These are phyloP conservation scores for Oreotragus oreotragus DNA, from an alignment of 2,113 vertebrate genomes.

Conservation along the genomic window DNA sequence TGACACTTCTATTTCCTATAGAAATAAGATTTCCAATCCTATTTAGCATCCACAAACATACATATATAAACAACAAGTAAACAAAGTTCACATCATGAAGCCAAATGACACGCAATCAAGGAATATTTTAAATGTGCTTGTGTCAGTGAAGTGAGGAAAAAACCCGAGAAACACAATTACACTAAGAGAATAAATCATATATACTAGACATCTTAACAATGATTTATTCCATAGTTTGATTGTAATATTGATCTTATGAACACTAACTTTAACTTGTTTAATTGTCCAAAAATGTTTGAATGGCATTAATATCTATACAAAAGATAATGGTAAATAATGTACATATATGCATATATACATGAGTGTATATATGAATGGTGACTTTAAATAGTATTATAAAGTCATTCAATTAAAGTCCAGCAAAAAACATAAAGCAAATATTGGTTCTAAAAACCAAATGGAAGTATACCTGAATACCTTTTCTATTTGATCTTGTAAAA, in stretches of 20 bases:
- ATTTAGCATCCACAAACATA: constrained; percentile 12
- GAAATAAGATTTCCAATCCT: constrained; percentile 63
- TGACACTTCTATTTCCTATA: constrained; percentile 34
- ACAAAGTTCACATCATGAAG: constrained; percentile 15
- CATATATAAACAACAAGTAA: constrained; percentile 32
- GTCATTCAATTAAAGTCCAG: background rate
- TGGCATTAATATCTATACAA: background rate
- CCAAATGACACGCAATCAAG: constrained; percentile 18
- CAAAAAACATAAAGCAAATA: background rate
- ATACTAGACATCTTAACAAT: background rate
- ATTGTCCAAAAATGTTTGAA: background rate
- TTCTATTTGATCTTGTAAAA: background rate
- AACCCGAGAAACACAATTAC: background rate
- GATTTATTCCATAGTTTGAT: background rate
- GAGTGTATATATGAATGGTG: background rate
- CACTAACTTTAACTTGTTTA: background rate
- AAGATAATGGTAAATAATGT: background rate
- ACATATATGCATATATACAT: background rate
- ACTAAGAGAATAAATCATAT: background rate
- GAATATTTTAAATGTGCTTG: background rate
- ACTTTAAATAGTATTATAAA: background rate
- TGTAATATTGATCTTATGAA: background rate
- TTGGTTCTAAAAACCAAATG: background rate
- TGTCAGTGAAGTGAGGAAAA: background rate
- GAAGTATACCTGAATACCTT: background rate